Evolutionary conservation across 2,888 invertebrate genomes (phyloP).

Genomic region (Agriotes lineatus): DNA sequence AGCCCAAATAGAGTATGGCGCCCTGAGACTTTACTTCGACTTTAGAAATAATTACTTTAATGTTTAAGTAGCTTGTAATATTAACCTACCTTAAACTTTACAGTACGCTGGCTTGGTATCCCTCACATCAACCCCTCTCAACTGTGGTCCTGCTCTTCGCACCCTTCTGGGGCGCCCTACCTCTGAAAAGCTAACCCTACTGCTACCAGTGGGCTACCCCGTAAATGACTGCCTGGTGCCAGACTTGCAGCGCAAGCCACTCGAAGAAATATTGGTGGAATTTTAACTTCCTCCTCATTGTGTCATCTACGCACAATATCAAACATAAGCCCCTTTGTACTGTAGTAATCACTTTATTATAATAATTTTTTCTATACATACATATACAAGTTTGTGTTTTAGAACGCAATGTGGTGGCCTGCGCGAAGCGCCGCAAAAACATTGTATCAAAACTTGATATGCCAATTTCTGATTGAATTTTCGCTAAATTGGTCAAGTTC

Average conservation of each 20-base stretch:
- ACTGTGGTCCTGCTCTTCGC: constrained; percentile 87
- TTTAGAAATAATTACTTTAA: too few relatives aligned
- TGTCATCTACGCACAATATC: too few relatives aligned
- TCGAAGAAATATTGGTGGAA: constrained; percentile 81
- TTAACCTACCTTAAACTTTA: too few relatives aligned
- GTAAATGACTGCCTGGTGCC: constrained; percentile 83
- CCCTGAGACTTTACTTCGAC: too few relatives aligned
- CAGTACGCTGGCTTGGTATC: constrained; percentile 89
- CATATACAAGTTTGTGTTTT: constrained; percentile 39
- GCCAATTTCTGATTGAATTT: constrained; percentile 34
- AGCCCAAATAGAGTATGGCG: too few relatives aligned
- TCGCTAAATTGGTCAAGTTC: constrained; percentile 32
- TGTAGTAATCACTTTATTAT: constrained; percentile 38
- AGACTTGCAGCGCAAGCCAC: constrained; percentile 77
- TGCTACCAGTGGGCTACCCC: constrained; percentile 90
- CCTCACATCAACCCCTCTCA: constrained; percentile 90
- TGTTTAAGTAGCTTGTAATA: too few relatives aligned
- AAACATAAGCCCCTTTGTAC: too few relatives aligned
- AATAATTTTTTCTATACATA: constrained; percentile 44
- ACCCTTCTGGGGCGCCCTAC: constrained; percentile 80
- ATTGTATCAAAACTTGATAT: constrained; percentile 39
- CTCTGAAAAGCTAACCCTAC: constrained; percentile 84
- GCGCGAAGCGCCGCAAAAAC: constrained; percentile 7
- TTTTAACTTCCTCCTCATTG: constrained; percentile 57
- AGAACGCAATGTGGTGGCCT: neutral